Evolutionary conservation across 2,888 invertebrate species (phyloP).

Genomic region (Phanerotoma sp.): DNA sequence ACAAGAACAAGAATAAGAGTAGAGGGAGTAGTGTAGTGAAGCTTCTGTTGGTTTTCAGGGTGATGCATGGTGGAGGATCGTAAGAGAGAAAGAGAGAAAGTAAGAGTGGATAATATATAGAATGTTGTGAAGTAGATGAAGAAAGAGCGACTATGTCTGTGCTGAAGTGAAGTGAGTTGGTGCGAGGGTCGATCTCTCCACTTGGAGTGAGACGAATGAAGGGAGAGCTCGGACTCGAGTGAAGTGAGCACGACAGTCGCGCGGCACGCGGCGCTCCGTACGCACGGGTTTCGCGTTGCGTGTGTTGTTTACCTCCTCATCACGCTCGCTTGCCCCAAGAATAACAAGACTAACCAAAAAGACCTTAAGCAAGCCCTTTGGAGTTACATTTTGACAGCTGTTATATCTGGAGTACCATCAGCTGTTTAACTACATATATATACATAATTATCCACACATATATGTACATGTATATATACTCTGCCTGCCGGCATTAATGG

Average conservation of each 20-base stretch:
- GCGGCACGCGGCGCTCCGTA: slow-evolving; percentile 53
- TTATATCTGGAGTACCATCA: slow-evolving; percentile 1
- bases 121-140: slow-evolving; percentile 6
- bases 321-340: neutral
- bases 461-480: no score
- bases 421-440: no score
- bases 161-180: slow-evolving; percentile 20
- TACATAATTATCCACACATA: no score
- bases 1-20: neutral
- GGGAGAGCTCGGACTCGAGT: slow-evolving; percentile 19
- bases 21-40: neutral
- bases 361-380: neutral
- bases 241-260: slow-evolving; percentile 47
- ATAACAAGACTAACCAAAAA: neutral
- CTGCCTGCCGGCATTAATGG: no score
- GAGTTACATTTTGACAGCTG: slow-evolving; percentile 1
- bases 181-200: slow-evolving; percentile 6
- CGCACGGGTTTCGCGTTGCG: slow-evolving; percentile 40
- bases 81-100: slow-evolving; percentile 27
- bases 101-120: no score
- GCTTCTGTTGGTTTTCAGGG: neutral
- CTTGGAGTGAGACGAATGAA: slow-evolving; percentile 21
- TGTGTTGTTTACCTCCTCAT: slow-evolving; percentile 15
- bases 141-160: slow-evolving; percentile 21
- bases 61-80: slow-evolving; percentile 22